phyloP scores from a whole-genome alignment of 30 jellyfish, hydroid and myxozoan genomes.

The Catostylus mosaicus region DNA sequence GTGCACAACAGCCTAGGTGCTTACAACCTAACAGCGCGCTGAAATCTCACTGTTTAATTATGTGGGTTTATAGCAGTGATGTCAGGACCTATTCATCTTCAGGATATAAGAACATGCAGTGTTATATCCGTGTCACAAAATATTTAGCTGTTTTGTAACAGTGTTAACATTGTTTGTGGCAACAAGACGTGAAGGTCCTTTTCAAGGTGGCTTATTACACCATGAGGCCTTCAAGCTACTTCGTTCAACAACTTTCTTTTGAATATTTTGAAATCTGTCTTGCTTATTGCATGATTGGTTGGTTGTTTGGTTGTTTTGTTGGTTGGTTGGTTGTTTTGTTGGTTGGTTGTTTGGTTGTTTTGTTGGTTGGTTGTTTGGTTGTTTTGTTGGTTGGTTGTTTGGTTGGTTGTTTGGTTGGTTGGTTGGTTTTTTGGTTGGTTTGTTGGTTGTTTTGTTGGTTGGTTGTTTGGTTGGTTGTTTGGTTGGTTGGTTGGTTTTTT shows the following conservation, averaged over 20 bases:
- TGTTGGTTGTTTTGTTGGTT: too few species aligned
- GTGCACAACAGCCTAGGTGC: background rate
- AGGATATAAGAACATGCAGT: slow-evolving; percentile 18
- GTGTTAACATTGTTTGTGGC: background rate
- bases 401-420: too few species aligned
- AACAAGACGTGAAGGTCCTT: background rate
- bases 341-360: too few species aligned
- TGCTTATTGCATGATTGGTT: too few species aligned
- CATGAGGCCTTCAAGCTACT: background rate
- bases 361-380: too few species aligned
- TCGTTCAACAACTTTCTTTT: background rate
- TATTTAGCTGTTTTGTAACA: background rate
- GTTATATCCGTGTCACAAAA: slow-evolving; percentile 54
- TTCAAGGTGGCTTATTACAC: background rate
- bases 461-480: too few species aligned
- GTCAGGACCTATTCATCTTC: slow-evolving; percentile 54
- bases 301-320: too few species aligned
- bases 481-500: too few species aligned
- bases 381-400: too few species aligned
- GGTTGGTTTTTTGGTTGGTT: too few species aligned
- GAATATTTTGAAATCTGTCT: too few species aligned
- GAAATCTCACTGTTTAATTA: slow-evolving; percentile 45
- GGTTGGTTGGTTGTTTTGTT: too few species aligned
- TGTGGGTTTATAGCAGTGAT: slow-evolving; percentile 18
- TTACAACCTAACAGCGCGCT: background rate